These are phyloP conservation scores for Caranx ignobilis DNA, from an alignment of 2,113 vertebrate species.

Conservation along the genomic window DNA sequence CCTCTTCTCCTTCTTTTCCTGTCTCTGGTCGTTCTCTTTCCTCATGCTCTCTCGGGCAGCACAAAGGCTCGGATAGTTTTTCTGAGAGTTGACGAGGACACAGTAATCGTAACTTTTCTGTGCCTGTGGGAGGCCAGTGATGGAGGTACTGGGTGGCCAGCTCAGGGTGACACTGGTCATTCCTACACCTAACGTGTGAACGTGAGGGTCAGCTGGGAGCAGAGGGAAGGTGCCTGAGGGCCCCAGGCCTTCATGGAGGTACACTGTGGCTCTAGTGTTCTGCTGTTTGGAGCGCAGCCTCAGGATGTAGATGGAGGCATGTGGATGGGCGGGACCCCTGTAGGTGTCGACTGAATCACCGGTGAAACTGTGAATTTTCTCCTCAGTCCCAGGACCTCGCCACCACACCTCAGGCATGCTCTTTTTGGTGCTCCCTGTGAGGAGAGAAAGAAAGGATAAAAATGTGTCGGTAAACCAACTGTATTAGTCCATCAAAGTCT, in stretches of 20 bases:
- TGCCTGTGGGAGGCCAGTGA: slow-evolving; percentile 61
- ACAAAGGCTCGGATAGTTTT: slow-evolving; percentile 90
- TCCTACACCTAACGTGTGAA: slow-evolving; percentile 85
- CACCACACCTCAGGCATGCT: slow-evolving; percentile 85
- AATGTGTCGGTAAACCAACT: neutral
- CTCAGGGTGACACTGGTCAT: slow-evolving; percentile 90
- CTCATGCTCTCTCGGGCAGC: slow-evolving; percentile 78
- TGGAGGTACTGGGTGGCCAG: slow-evolving; percentile 88
- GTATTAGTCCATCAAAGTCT: too few relatives aligned
- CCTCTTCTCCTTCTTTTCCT: slow-evolving; percentile 61
- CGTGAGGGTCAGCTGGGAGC: slow-evolving; percentile 85
- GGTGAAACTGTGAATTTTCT: slow-evolving; percentile 86
- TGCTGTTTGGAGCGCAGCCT: slow-evolving; percentile 86
- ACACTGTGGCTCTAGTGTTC: slow-evolving; percentile 84
- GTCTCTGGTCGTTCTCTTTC: slow-evolving; percentile 59
- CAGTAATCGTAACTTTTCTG: slow-evolving; percentile 87
- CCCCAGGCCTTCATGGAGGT: slow-evolving; percentile 82
- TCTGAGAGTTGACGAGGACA: slow-evolving; percentile 87
- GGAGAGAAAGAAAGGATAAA: slow-evolving; percentile 1
- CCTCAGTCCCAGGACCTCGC: slow-evolving; percentile 77
- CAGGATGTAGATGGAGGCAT: slow-evolving; percentile 86
- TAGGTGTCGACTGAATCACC: slow-evolving; percentile 87
- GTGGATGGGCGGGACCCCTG: slow-evolving; percentile 78
- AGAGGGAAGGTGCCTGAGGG: slow-evolving; percentile 85
- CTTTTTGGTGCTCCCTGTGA: slow-evolving; percentile 83